Base-by-base conservation (phyloP, 2,797 vertebrate genomes). In the Tapirus indicus region DNA sequence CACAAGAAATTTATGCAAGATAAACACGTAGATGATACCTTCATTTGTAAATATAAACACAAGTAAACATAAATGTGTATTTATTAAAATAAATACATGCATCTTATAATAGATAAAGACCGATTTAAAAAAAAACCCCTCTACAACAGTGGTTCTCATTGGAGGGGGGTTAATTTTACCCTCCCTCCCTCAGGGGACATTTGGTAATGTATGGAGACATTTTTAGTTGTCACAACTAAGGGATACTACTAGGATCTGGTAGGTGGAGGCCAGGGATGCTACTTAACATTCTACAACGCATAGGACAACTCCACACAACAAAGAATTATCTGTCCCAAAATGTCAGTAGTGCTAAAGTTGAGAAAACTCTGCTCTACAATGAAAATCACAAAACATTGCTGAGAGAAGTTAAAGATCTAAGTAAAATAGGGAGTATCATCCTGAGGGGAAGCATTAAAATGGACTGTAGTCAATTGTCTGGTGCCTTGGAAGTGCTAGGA, bases 31-130 rank as follows among this genome's bases (percentile, higher is more conserved):
- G n/a, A 38, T 27, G 23, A 82, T 47, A 41, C 27, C 16, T 91
- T 74, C 17, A 80, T 56, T 91, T 68, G 66, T 52, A 75, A 58
- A 71, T 90, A 64, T 47, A 72, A 83, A 84, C 49, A 68, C 38
- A 78, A 84, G 75, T 72, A 77, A 83, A 82, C 44, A 60, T 44
- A 54, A 79, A 54, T 83, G 38, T 74, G 17, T 62, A 47, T 91
- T 54, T 86, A 86, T 79, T 94, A 80, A 91, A 49, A 90, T 90
- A 62, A 96, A 64, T 20, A 75, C 21, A 21, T 23, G n/a, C 10
- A 88, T 62, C 47, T 94, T 35, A 94, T 29, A 44, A 49, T 52
- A 83, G 27, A 58, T 52, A 77, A 62, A 78, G 54, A 89, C 35
- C 54, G 47, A 21, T n/a, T 14, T 14, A 52, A 52, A 52, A 52